Base-by-base conservation (phyloP, 2,888 invertebrate genomes). In the Acrocyrtus sp. region DNA sequence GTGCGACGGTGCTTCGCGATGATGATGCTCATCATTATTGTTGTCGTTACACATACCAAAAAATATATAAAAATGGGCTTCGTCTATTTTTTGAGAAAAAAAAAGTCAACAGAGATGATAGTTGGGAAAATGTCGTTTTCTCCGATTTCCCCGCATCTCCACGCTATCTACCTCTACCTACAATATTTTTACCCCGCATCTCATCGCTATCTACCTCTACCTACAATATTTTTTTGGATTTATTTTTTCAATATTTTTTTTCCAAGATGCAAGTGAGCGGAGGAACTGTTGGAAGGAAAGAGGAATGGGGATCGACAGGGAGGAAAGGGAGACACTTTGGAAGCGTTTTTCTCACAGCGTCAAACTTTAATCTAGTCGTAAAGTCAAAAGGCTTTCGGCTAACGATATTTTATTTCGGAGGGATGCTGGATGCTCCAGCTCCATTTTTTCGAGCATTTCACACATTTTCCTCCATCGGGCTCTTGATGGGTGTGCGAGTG, bases 361-460 rank as follows among this genome's bases (percentile, higher is more conserved):
- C 43, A 47, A 58, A 58, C 56, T 72, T 72, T 72, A 72, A 72
- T 72, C 61, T 61, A 61, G 66, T 72, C 72, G 66, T 72, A 72
- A 72, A 72, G 72, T 72, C 72, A 72, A 66, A 66, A 66, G 53
- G 45, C 48, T 61, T 27, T 48, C 29, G 51, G 53, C 54, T 39
- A 65, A 65, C 53, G 58, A 72, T 72, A 43, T 57, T 60, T 68
- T 68, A 22, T 60, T 43, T 60, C n/a, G 53, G n/a, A n/a, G n/a
- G n/a, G n/a, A n/a, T n/a, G n/a, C n/a, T n/a, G n/a, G 51, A 48
- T 57, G 56, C 61, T 60, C n/a, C n/a, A n/a, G n/a, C n/a, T 39
- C 39, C 29, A 19, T 29, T 53, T 53, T 54, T 65, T 53, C 45
- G 53, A 34, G n/a, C 15, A 48, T 69, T 58, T 60, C 61, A 34